Base-by-base conservation (phyloP, 1,140 invertebrate genomes). In the Hydropsyche tenuis region DNA sequence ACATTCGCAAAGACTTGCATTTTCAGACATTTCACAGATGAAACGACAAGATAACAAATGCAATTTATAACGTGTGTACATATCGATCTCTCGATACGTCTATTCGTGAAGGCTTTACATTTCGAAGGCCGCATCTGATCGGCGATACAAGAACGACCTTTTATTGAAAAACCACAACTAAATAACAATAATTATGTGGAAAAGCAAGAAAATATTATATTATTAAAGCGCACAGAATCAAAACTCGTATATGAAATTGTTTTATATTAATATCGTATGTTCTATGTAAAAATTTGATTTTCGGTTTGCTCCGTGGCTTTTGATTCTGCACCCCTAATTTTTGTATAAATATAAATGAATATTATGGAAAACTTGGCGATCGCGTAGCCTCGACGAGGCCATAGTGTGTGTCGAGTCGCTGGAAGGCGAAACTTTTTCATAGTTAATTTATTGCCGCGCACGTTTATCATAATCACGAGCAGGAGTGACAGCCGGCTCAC, bases 401-500 rank as follows among this genome's bases (percentile, higher is more conserved):
- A 27, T 12, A 27, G 69, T 51, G 2, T 45, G 51, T 63, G 53
- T 45, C 48, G 46, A 65, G 63, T 27, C 73, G 63, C 72, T 69
- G 18, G 72, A 27, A 73, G 72, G 75, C 75, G 69, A 77, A 75
- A 77, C 69, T 77, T 73, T 76, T 77, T 77, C 75, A 77, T 74
- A 74, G 56, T 74, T 77, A 77, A 77, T 77, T 77, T 77, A 77
- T 77, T 51, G 48, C 73, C 48, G 60, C 22, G 73, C 43, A 75
- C 76, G 76, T 77, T 77, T 75, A 75, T 77, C 76, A 77, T 77
- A 77, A 77, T 77, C 76, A 77, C 76, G 69, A 66, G 71, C 76
- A 12, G 68, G 76, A 73, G 60, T 77, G 73, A 75, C 76, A 73
- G 76, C 76, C 71, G 73, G 68, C 73, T 60, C 48, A 20, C 69